A percentile compares a stretch with the other conserved stretches of the same genome.
These are phyloP conservation scores for Drosophila sproati DNA, from an alignment of 1,140 invertebrate species.

Conservation along the genomic window DNA sequence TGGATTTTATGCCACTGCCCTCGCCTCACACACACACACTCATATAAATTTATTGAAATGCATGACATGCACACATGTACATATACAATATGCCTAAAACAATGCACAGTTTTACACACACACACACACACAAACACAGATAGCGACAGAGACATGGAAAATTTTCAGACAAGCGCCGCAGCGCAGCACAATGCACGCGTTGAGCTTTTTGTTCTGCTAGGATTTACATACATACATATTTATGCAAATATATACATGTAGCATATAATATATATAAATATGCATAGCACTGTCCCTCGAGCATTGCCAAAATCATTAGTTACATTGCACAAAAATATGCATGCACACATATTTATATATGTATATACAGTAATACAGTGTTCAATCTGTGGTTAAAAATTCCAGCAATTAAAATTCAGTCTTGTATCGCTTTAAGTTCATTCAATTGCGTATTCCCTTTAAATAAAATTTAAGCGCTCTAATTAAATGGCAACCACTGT, in stretches of 20 bases:
- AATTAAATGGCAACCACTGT: background rate
- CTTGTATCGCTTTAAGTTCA: too few species aligned
- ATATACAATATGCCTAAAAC: constrained; percentile 46
- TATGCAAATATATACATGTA: constrained; percentile 8
- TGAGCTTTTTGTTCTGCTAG: constrained; percentile 60
- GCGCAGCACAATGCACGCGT: constrained; percentile 42
- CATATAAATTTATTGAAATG: constrained; percentile 38
- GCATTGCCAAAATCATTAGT: constrained; percentile 22
- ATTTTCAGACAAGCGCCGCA: constrained; percentile 59
- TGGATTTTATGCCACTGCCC: constrained; percentile 31
- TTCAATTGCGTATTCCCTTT: too few species aligned
- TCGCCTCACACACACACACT: constrained; percentile 16
- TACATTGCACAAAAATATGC: background rate
- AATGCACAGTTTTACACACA: constrained; percentile 35
- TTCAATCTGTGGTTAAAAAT: too few species aligned
- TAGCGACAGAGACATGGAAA: constrained; percentile 34
- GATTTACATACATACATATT: constrained; percentile 54
- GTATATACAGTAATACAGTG: too few species aligned
- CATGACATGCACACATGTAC: constrained; percentile 15
- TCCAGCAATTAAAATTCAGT: too few species aligned
- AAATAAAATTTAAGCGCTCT: background rate
- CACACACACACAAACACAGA: constrained; percentile 14
- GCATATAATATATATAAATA: constrained; percentile 11
- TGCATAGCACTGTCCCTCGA: constrained; percentile 18
- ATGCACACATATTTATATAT: too few species aligned